These are phyloP conservation scores for Meteorus sp. DNA, from an alignment of 1,140 invertebrate species.

Conservation along the genomic window DNA sequence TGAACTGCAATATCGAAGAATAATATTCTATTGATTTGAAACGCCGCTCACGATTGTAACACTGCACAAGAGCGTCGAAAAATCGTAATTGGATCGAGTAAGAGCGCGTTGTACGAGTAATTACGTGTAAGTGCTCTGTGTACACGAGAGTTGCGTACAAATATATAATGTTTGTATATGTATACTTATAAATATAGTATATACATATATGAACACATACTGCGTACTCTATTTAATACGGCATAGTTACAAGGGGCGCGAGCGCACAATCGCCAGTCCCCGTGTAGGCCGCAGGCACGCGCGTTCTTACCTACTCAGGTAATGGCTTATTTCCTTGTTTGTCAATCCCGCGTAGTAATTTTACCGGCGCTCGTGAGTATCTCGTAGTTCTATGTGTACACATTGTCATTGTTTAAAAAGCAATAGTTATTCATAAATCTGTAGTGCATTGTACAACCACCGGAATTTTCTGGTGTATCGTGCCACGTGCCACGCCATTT, in stretches of 20 bases:
- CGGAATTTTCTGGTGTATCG: too few relatives aligned
- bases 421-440: constrained; percentile 29
- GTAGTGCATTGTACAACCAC: not conserved
- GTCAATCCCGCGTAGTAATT: constrained; percentile 34
- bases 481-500: too few relatives aligned
- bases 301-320: constrained; percentile 30
- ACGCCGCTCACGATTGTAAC: constrained; percentile 11
- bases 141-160: constrained; percentile 11
- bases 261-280: not conserved
- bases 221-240: constrained; percentile 11
- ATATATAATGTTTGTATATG: too few relatives aligned
- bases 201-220: too few relatives aligned
- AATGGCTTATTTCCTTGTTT: constrained; percentile 40
- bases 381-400: too few relatives aligned
- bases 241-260: constrained; percentile 7
- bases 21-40: not conserved
- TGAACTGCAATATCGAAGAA: too few relatives aligned
- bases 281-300: constrained; percentile 20
- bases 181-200: too few relatives aligned
- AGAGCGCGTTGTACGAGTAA: constrained; percentile 36
- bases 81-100: constrained; percentile 25
- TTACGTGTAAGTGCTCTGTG: constrained; percentile 36
- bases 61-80: constrained; percentile 25
- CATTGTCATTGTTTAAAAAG: constrained; percentile 35
- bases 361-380: constrained; percentile 13